Conservation (phyloP, 2,888 invertebrate genomes). For the Rhingia rostrata region DNA sequence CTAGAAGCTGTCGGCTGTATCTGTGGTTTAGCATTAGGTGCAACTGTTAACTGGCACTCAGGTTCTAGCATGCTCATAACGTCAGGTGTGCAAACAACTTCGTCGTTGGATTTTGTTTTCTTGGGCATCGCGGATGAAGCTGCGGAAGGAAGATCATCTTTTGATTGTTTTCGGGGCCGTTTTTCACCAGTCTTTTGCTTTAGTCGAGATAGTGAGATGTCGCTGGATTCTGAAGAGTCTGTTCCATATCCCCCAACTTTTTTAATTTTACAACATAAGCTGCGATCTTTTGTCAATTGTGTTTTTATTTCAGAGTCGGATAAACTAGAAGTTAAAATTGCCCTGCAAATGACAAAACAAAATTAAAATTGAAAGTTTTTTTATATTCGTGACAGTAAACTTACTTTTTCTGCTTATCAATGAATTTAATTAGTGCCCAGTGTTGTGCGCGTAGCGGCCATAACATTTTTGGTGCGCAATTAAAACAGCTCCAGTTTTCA, state of each 20-base stretch:
- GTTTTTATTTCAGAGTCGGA: constrained; percentile 78
- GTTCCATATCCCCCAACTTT: constrained; percentile 78
- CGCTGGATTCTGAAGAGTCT: constrained; percentile 73
- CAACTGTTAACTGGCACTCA: constrained; percentile 80
- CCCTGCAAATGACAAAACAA: constrained; percentile 74
- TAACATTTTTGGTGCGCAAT: constrained; percentile 87
- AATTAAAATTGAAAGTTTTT: too few species aligned
- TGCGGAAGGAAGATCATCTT: constrained; percentile 67
- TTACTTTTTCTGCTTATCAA: constrained; percentile 84
- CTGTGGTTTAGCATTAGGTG: constrained; percentile 75
- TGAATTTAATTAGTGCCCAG: constrained; percentile 88
- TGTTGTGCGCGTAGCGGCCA: constrained; percentile 88
- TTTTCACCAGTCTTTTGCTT: constrained; percentile 60
- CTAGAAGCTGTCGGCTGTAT: constrained; percentile 74
- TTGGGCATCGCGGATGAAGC: constrained; percentile 75
- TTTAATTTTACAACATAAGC: constrained; percentile 80
- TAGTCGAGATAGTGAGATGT: constrained; percentile 79
- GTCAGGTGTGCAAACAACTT: constrained; percentile 87
- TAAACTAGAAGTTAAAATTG: constrained; percentile 76
- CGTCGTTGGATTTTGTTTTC: constrained; percentile 80
- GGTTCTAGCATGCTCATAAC: constrained; percentile 81
- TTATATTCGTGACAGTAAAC: constrained; percentile 39
- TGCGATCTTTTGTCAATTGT: constrained; percentile 78
- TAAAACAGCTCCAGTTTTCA: constrained; percentile 92
- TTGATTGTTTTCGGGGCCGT: constrained; percentile 57